These are phyloP conservation scores for Coptodon rendalli DNA, from an alignment of 2,113 vertebrate species.

Conservation along the genomic window DNA sequence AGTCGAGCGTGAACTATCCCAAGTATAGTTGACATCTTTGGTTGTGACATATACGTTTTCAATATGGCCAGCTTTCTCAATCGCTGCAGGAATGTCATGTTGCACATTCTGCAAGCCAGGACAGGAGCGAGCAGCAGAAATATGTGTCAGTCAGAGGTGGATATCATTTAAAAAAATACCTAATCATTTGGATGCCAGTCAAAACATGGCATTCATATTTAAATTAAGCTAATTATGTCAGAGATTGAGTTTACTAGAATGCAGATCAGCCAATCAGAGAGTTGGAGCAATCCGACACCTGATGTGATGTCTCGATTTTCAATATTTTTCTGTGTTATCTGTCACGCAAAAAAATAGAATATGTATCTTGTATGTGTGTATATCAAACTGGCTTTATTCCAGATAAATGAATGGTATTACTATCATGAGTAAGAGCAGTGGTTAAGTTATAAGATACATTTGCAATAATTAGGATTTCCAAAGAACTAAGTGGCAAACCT, in stretches of 20 bases:
- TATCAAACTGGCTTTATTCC: neutral
- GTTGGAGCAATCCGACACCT: neutral
- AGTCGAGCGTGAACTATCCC: neutral
- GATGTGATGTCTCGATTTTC: neutral
- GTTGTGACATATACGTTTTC: slow-evolving; percentile 65
- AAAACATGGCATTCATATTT: neutral
- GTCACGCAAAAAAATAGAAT: neutral
- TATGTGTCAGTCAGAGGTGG: neutral
- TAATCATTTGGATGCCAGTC: neutral
- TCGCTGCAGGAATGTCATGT: slow-evolving; percentile 55
- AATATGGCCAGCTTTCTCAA: slow-evolving; percentile 88
- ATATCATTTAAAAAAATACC: neutral
- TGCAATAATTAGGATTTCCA: neutral
- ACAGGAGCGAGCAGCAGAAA: slow-evolving; percentile 15
- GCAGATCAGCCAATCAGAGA: neutral
- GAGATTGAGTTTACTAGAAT: neutral
- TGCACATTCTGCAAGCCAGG: slow-evolving; percentile 19
- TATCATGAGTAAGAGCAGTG: neutral
- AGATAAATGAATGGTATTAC: neutral
- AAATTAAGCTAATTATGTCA: neutral
- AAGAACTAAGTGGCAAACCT: neutral
- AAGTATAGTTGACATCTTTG: slow-evolving; percentile 14
- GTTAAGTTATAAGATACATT: neutral
- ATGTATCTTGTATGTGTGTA: neutral
- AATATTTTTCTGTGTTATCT: neutral